Evolutionary conservation across 2,797 vertebrate genomes (phyloP), one percentile per base, ranked within the genome.

Genomic region (Leptodactylus fallax): DNA sequence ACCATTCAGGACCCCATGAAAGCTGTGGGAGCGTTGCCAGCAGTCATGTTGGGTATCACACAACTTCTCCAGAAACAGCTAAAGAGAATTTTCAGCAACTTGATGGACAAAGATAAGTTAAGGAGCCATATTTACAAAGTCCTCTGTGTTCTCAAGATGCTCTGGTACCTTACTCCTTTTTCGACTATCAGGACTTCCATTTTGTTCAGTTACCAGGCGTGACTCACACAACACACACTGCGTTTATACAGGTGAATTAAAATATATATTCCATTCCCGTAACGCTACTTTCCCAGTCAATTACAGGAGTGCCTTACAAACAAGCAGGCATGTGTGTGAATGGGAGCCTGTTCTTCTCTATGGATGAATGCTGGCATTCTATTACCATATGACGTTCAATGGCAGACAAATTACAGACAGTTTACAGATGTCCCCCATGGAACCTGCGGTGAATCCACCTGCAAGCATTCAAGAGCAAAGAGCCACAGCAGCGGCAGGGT

Each of bases 361-460:
- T 47, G 79, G 79, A 81, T 81, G 79, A 81, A 81, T 63, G 45
- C 27, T n/a, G 10, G 79, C 58, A 61, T 80, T 80, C 8, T 80
- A 47, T 61, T 21, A n/a, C 0, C 27, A 27, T 6, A 13, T n/a
- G 19, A 47, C 56, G 19, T n/a, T n/a, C 10, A 3, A 63, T 36
- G 55, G 55, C 49, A 1, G 36, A 19, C 19, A 21, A 80, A 27
- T 11, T 53, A 78, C 16, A 78, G 49, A 55, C 51, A 51, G 16
- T 58, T 79, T n/a, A 60, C 25, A 74, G 69, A 72, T 47, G 71
- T 74, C 71, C 71, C 36, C 4, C 36, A 36, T 4, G 36, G 12
- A 5, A 2, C 14, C 27, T 21, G 55, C 17, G 55, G 16, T 11
- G 12, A 58, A 58, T 19, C 55, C 78, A 79, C 78, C 78, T 79